Base-by-base conservation (phyloP, 2,797 vertebrate species). In the Adrianichthys oophorus region DNA sequence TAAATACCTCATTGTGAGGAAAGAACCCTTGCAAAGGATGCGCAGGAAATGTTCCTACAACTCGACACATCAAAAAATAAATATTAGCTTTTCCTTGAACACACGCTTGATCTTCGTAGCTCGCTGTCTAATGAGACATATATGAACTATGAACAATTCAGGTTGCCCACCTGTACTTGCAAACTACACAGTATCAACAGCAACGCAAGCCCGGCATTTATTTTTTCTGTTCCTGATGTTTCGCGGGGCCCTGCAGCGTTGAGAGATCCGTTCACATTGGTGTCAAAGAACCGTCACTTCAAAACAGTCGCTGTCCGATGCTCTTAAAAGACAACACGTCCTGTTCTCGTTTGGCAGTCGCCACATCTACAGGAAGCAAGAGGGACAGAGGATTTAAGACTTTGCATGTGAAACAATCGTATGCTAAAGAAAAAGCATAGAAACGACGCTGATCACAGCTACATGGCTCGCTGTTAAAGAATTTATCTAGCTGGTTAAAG, bases 1-100 rank as follows among this genome's bases (percentile, higher is more conserved):
- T 89, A 90, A 88, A 85, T 86, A 83, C 90, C 91, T 93, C 91
- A 92, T 80, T 92, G 87, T 92, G 91, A 92, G 91, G 92, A 87
- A 91, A 88, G 54, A 87, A 78, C 83, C 85, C 91, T 89, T 87
- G 78, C 79, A 79, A 91, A 88, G 87, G 80, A 44, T 83, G 62
- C 63, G 85, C 74, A 87, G 83, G 78, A 87, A 85, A 81, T 73
- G 65, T 79, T 83, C 73, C 83, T 90, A 83, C 64, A 55, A 50
- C 81, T 70, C 59, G 71, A 74, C 56, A 70, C 65, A 68, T 60
- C 47, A 62, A 84, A 87, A 62, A 84, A 87, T 87, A 90, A 86
- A 87, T 87, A 86, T 79, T 40, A 72, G 62, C 43, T 70, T 77
- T 62, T 62, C 60, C 69, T 74, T 76, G 40, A 77, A 76, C 68